Conservation (phyloP, 1,140 invertebrate genomes). For the Littorina saxatilis region DNA sequence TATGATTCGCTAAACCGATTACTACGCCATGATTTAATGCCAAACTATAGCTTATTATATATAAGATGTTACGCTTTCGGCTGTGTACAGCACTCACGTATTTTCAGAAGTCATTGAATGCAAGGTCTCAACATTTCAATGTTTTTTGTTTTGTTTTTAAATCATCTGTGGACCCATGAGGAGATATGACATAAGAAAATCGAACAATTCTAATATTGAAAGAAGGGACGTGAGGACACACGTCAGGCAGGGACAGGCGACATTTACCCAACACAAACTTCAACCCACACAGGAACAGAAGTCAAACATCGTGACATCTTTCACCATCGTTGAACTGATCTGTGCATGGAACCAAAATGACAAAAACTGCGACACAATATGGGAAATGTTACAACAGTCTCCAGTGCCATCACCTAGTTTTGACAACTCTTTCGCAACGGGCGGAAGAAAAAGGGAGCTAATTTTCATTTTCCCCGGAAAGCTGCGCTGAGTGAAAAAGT, state of each 20-base stretch:
- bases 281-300: background rate
- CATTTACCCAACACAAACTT: background rate
- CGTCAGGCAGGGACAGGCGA: background rate
- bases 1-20: too few species aligned
- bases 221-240: background rate
- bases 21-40: too few species aligned
- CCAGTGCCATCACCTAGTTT: background rate
- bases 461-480: constrained; percentile 8
- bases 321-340: background rate
- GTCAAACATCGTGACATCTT: background rate
- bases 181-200: too few species aligned
- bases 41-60: too few species aligned
- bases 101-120: too few species aligned
- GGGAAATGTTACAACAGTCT: constrained; percentile 1
- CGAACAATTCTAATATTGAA: background rate
- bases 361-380: background rate
- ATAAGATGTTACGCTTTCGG: too few species aligned
- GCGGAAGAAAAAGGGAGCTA: constrained; percentile 19
- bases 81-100: too few species aligned
- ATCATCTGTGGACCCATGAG: too few species aligned
- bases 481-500: background rate
- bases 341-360: background rate
- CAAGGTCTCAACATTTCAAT: too few species aligned
- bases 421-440: constrained; percentile 3
- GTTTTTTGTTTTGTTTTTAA: too few species aligned